Percentiles rank a stretch among this genome's conserved stretches.
Conservation (phyloP, 2,888 invertebrate genomes). For the Aethes cnicana region DNA sequence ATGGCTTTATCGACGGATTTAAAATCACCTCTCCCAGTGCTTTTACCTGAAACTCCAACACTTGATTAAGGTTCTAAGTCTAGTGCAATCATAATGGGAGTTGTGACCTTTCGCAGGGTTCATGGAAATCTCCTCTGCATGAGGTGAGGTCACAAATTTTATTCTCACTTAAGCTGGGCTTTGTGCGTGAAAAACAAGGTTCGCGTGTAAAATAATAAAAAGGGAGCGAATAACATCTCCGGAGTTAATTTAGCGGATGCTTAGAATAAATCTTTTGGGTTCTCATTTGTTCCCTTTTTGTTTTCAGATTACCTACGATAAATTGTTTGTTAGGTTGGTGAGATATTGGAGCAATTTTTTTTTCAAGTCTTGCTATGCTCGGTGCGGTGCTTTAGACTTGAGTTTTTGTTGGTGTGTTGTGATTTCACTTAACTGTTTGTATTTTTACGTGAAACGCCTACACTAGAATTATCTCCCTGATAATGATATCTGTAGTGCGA, state of each 20-base stretch:
- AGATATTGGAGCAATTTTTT: constrained; percentile 27
- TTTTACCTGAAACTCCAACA: constrained; percentile 31
- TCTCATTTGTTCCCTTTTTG: constrained; percentile 44
- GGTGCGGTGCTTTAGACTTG: neutral
- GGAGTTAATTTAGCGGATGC: constrained; percentile 55
- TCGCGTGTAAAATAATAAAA: constrained; percentile 58
- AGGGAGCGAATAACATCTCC: constrained; percentile 53
- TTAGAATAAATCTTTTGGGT: constrained; percentile 57
- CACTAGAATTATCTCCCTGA: too few species aligned
- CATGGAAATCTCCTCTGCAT: constrained; percentile 31
- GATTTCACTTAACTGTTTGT: too few species aligned
- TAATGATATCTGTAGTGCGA: too few species aligned
- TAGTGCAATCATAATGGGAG: too few species aligned
- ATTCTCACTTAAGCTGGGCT: constrained; percentile 42
- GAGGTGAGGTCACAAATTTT: constrained; percentile 44
- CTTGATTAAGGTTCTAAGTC: too few species aligned
- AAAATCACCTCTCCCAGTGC: constrained; percentile 24
- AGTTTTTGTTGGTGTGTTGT: too few species aligned
- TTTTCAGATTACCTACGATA: constrained; percentile 31
- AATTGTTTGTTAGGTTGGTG: constrained; percentile 30
- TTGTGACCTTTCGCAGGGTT: too few species aligned
- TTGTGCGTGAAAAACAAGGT: constrained; percentile 45
- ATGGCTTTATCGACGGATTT: neutral
- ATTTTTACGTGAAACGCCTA: too few species aligned
- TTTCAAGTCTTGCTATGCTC: constrained; percentile 3